phyloP scores from a whole-genome alignment of 2,113 vertebrate genomes.

The Gila orcuttii region DNA sequence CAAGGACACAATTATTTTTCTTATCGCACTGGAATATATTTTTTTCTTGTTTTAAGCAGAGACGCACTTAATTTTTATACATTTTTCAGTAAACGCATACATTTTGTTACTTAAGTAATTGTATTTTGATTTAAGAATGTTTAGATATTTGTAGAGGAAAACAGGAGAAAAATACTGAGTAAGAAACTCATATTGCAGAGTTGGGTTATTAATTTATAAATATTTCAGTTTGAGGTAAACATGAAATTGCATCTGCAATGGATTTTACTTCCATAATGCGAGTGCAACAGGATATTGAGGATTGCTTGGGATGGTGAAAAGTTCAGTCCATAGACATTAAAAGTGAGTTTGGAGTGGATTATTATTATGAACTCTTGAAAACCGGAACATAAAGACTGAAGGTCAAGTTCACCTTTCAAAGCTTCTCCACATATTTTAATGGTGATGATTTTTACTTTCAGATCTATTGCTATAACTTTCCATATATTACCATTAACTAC shows the following conservation, averaged over 20 bases:
- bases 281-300: not conserved
- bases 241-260: not conserved
- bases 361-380: too few relatives aligned
- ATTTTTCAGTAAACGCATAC: too few relatives aligned
- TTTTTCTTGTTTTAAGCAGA: too few relatives aligned
- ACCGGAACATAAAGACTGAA: not conserved
- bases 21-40: too few relatives aligned
- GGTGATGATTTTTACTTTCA: not conserved
- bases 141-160: too few relatives aligned
- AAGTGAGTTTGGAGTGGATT: not conserved
- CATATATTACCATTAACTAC: not conserved
- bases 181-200: too few relatives aligned
- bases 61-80: too few relatives aligned
- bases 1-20: too few relatives aligned
- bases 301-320: not conserved
- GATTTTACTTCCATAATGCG: not conserved
- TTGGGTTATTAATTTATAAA: not conserved
- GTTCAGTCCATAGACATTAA: not conserved
- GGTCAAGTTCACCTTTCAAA: not conserved
- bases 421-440: not conserved
- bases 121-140: too few relatives aligned
- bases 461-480: not conserved
- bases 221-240: not conserved
- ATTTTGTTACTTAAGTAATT: too few relatives aligned
- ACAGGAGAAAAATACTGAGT: too few relatives aligned